Evolutionary conservation across 2,797 vertebrate genomes (phyloP).

Genomic region (Rhynchonycteris naso): DNA sequence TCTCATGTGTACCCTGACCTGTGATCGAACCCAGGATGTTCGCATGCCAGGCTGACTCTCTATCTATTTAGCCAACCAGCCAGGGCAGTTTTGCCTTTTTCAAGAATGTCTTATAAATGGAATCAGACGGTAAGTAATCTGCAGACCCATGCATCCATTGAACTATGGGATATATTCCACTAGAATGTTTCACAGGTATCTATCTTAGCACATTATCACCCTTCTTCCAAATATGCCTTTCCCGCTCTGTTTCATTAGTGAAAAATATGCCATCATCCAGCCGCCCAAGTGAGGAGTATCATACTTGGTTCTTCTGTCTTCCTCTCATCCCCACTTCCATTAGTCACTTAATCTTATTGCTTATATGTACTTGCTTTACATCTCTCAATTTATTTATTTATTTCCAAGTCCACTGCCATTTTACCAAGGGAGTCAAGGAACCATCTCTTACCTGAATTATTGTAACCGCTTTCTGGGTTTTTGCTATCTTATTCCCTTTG

Average conservation of each 20-base stretch:
- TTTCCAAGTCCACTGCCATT: not conserved
- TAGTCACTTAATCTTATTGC: not conserved
- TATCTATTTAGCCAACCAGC: no score
- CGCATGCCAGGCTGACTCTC: no score
- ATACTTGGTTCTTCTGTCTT: not conserved
- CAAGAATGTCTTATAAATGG: not conserved
- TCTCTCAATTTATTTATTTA: not conserved
- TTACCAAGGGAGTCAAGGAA: not conserved
- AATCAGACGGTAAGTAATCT: not conserved
- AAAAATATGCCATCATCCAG: not conserved
- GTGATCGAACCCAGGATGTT: no score
- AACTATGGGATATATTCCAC: not conserved
- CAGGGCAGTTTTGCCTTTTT: not conserved
- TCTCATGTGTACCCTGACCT: no score
- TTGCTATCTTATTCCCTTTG: not conserved
- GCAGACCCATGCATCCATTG: not conserved
- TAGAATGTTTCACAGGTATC: not conserved
- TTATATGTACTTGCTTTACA: not conserved
- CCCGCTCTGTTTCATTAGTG: not conserved
- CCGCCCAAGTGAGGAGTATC: no score
- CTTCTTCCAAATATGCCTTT: not conserved
- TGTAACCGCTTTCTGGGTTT: not conserved
- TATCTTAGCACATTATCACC: not conserved
- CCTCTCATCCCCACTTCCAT: not conserved
- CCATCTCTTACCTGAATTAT: not conserved